Conservation (phyloP, 2,888 invertebrate genomes). For the Mellilla xanthometata region DNA sequence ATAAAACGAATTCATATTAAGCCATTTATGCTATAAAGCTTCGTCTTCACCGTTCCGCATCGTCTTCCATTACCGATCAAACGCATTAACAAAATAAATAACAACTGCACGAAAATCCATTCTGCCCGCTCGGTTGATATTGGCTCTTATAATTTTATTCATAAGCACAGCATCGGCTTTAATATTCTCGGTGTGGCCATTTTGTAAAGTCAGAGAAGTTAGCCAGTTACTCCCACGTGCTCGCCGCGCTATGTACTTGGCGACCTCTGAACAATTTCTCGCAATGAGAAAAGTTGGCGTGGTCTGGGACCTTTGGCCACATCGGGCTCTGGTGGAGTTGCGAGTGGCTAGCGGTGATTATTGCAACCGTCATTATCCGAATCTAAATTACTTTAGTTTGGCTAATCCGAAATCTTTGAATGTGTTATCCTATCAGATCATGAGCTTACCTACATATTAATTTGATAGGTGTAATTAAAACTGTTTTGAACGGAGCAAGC, state of each 20-base stretch:
- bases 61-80: constrained; percentile 9
- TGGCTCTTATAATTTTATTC: constrained; percentile 15
- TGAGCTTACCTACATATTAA: too few relatives aligned
- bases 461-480: too few relatives aligned
- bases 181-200: constrained; percentile 11
- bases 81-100: constrained; percentile 7
- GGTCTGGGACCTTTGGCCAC: constrained; percentile 4
- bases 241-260: constrained; percentile 10
- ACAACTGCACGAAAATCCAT: constrained; percentile 3
- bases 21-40: background rate
- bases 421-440: too few relatives aligned
- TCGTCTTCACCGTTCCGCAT: constrained; percentile 1
- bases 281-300: constrained; percentile 17
- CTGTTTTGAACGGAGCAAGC: too few relatives aligned
- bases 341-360: background rate
- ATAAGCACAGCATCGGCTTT: constrained; percentile 10
- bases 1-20: background rate
- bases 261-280: constrained; percentile 16
- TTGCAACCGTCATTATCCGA: background rate
- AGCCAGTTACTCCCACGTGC: constrained; percentile 11
- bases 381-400: too few relatives aligned
- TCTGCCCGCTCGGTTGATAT: constrained; percentile 1
- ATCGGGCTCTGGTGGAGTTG: constrained; percentile 1
- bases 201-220: constrained; percentile 13
- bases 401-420: too few relatives aligned